A percentile compares a stretch with the other conserved stretches of the same genome.
phyloP scores from a whole-genome alignment of 2,797 vertebrate genomes.

The Oryzias dopingdopingensis region DNA sequence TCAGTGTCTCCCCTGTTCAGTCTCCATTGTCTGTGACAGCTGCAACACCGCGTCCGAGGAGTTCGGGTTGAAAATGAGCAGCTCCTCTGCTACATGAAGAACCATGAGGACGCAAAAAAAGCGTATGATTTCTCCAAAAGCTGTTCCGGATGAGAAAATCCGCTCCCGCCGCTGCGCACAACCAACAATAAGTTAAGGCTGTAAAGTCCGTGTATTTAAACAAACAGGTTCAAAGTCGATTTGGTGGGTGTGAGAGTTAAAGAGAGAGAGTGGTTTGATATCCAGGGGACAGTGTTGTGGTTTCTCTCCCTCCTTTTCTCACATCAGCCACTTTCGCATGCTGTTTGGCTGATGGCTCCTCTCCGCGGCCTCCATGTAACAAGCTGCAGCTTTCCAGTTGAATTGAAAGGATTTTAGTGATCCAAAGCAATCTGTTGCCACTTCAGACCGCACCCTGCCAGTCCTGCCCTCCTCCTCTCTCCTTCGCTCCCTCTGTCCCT shows the following conservation, averaged over 20 bases:
- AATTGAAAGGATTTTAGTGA: conserved; percentile 86
- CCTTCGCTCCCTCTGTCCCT: conserved; percentile 81
- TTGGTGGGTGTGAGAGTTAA: conserved; percentile 63
- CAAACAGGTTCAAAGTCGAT: conserved; percentile 85
- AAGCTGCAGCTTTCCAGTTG: conserved; percentile 69
- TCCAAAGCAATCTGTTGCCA: conserved; percentile 86
- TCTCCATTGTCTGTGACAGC: conserved; percentile 79
- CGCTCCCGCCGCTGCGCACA: conserved; percentile 55
- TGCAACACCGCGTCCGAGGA: conserved; percentile 65
- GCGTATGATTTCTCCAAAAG: conserved; percentile 20
- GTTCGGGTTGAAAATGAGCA: conserved; percentile 54
- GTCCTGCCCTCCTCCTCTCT: conserved; percentile 75
- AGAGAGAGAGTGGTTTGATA: conserved; percentile 64
- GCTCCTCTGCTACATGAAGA: conserved; percentile 47
- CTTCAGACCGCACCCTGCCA: conserved; percentile 93
- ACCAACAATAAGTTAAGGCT: conserved; percentile 66
- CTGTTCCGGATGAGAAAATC: conserved; percentile 41
- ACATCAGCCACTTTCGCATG: conserved; percentile 46
- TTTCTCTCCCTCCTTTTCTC: conserved; percentile 62
- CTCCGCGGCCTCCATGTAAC: conserved; percentile 47
- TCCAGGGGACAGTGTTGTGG: conserved; percentile 72
- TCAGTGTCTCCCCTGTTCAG: conserved; percentile 74
- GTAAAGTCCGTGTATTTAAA: conserved; percentile 82
- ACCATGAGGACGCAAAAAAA: conserved; percentile 51
- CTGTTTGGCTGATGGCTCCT: conserved; percentile 34